Percentiles rank a stretch among this genome's conserved stretches.
Evolutionary conservation across 2,888 invertebrate species (phyloP).

Genomic region (Sarcophaga caerulescens): DNA sequence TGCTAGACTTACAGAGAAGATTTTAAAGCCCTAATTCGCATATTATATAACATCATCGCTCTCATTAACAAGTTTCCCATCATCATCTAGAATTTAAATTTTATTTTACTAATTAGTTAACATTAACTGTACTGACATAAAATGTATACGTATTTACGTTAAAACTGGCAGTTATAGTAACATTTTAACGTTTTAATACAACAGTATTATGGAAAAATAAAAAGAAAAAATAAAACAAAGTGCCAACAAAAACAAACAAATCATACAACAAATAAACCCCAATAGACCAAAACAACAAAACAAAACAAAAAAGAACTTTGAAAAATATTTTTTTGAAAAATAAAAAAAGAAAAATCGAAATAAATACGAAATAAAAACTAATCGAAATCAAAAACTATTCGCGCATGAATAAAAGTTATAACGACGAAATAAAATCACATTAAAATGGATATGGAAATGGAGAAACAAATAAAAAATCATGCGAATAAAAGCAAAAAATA

Average conservation of each 20-base stretch:
- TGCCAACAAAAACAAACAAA: background rate
- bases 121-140: background rate
- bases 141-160: background rate
- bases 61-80: too few relatives aligned
- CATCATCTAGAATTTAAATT: too few relatives aligned
- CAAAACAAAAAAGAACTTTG: background rate
- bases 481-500: constrained; percentile 21
- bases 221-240: background rate
- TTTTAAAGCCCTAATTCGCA: too few relatives aligned
- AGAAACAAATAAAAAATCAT: constrained; percentile 1
- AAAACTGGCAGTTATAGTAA: background rate
- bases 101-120: background rate
- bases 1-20: too few relatives aligned
- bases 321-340: background rate
- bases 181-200: background rate
- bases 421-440: constrained; percentile 41
- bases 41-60: too few relatives aligned
- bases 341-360: background rate
- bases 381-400: constrained; percentile 25
- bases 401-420: constrained; percentile 61
- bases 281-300: background rate
- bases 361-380: constrained; percentile 17
- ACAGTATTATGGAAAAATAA: background rate
- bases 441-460: background rate
- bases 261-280: background rate